Evolutionary conservation across 1,140 invertebrate species (phyloP), one percentile per base, ranked within the genome.

Genomic region (Gyrodactylus salaris): DNA sequence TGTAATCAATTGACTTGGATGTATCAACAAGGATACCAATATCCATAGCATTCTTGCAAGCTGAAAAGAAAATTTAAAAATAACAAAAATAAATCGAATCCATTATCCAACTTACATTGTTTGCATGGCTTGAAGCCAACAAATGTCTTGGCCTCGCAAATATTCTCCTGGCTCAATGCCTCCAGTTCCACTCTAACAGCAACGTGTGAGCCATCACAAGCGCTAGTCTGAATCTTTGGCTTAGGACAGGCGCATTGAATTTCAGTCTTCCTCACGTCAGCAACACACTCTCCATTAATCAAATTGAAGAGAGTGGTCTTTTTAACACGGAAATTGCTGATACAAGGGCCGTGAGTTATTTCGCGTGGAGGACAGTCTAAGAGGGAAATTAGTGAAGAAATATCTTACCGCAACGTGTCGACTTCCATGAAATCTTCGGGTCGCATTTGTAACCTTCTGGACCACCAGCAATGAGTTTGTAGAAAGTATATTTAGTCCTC

Each of bases 1-100:
- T 70, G 69, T 26, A 24, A 26, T 26, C 23, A 70, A 70, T 26
- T 24, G 69, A 70, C 20, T 70, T 26, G 7, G 69, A 70, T 16
- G 69, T 25, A 26, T 70, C 69, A 26, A 70, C 26, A 25, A 70
- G 69, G 69, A 70, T 25, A 7, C 7, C 69, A 16, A 70, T 22
- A 26, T 70, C 69, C 69, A 70, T 70, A 16, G 23, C 23, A 24
- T 70, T 70, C 23, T 26, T 70, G 21, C 69, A 70, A 26, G 69
- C 26, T 54, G n/a, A 54, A 54, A 7, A 54, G 7, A n/a, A 54
- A 54, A 54, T 54, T 54, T 54, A 54, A n/a, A n/a, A 16, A 16
- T 16, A n/a, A 54, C n/a, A 54, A 54, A 54, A n/a, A 16, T 54
- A 16, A 54, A 54, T 54, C n/a, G 34, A 54, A n/a, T 54, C 7